These are phyloP conservation scores for Lasiurus cinereus DNA, from an alignment of 2,113 vertebrate species.

Conservation along the genomic window DNA sequence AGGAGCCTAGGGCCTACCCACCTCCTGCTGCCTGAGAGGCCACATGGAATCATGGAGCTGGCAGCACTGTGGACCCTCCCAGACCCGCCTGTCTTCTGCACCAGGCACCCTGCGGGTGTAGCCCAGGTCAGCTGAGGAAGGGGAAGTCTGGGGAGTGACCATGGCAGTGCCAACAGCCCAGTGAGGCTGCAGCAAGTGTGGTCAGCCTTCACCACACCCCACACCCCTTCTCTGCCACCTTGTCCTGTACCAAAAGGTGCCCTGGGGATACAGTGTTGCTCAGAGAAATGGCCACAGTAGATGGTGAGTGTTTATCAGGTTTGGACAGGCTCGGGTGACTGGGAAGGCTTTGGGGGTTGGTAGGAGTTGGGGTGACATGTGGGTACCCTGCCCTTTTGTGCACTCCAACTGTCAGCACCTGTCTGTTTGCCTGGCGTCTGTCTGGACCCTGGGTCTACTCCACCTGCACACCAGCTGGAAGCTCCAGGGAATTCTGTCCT, in stretches of 20 bases:
- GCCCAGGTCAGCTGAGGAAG: neutral
- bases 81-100: neutral
- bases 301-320: neutral
- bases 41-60: neutral
- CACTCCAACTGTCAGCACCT: neutral
- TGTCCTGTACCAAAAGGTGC: neutral
- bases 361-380: neutral
- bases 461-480: neutral
- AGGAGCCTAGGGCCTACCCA: neutral
- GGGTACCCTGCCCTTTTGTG: neutral
- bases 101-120: neutral
- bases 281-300: neutral
- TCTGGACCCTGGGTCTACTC: neutral
- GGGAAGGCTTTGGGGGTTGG: neutral
- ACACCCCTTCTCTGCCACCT: no score
- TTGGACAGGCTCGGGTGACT: neutral
- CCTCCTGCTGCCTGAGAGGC: neutral
- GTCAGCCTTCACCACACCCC: neutral
- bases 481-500: neutral
- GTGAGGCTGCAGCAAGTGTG: neutral
- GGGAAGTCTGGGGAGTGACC: neutral
- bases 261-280: neutral
- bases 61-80: neutral
- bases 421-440: neutral
- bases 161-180: accelerated